Conservation (phyloP, 2,113 vertebrate genomes). For the Marmota flaviventris region DNA sequence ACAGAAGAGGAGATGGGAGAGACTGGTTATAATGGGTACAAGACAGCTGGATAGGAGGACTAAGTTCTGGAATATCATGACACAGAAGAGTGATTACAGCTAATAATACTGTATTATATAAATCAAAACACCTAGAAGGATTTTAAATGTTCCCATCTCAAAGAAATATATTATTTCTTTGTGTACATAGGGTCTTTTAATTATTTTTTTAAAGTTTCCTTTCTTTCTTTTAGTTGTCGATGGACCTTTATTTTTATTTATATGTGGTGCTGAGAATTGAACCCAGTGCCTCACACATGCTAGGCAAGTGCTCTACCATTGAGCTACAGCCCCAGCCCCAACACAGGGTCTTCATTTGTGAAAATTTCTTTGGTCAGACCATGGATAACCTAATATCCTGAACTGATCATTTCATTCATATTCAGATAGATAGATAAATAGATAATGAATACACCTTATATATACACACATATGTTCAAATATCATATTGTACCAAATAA, state of each 20-base stretch:
- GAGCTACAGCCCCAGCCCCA: no score
- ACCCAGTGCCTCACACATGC: no score
- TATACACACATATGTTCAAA: neutral
- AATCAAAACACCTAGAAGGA: neutral
- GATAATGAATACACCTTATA: no score
- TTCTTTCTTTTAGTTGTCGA: no score
- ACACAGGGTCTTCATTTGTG: neutral
- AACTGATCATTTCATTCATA: neutral
- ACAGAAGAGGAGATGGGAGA: neutral
- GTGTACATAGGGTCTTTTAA: no score
- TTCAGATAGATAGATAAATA: no score
- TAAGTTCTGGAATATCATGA: neutral
- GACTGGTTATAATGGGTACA: neutral
- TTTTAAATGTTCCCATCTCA: neutral
- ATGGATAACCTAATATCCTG: neutral
- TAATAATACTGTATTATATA: neutral
- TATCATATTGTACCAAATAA: neutral
- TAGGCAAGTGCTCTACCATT: no score
- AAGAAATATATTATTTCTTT: neutral
- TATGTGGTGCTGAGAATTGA: no score
- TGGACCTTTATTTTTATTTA: no score
- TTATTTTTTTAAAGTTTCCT: no score
- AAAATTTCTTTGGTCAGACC: neutral
- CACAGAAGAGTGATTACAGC: neutral
- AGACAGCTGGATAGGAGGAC: neutral